These are phyloP conservation scores for Anisognathus igniventris DNA, from an alignment of 2,797 vertebrate genomes.

Conservation along the genomic window DNA sequence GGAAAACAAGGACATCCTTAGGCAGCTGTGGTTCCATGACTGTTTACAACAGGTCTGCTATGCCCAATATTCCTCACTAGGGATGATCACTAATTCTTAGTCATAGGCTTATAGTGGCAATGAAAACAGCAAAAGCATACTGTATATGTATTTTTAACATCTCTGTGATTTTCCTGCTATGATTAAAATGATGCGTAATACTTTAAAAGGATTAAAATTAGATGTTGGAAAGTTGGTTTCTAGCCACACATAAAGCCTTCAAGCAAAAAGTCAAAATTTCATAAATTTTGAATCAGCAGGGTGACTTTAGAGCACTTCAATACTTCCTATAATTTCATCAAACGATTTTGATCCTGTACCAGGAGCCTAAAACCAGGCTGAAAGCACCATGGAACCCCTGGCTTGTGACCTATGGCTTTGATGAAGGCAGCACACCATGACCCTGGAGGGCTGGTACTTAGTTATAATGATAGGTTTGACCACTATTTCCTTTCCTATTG, in stretches of 20 bases:
- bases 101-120: background rate
- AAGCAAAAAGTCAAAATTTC: background rate
- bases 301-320: background rate
- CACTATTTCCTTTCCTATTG: background rate
- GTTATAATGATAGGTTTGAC: background rate
- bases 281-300: background rate
- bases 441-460: background rate
- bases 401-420: background rate
- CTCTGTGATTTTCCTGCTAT: background rate
- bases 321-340: background rate
- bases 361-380: background rate
- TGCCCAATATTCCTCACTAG: background rate
- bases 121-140: background rate
- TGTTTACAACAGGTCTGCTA: background rate
- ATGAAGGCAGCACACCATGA: background rate
- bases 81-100: background rate
- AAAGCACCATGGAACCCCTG: background rate
- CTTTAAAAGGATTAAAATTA: background rate
- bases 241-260: background rate
- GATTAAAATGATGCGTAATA: background rate
- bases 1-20: background rate
- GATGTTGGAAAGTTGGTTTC: background rate
- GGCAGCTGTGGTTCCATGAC: background rate
- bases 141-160: background rate
- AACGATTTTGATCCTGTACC: background rate